phyloP scores from a whole-genome alignment of 1,140 invertebrate species.

The Matsumurasca onukii region DNA sequence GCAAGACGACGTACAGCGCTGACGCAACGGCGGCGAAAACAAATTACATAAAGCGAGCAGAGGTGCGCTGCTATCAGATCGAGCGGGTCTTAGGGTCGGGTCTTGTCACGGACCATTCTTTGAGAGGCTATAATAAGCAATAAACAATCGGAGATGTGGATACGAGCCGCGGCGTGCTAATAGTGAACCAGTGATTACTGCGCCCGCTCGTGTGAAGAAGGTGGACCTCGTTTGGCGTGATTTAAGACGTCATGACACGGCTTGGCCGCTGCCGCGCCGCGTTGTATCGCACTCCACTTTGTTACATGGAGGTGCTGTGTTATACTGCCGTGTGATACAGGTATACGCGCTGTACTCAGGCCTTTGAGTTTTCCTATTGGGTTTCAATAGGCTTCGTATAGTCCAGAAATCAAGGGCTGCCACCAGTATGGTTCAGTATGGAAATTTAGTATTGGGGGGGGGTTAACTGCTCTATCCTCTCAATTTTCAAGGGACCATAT shows the following conservation, averaged over 20 bases:
- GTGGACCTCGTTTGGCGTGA: slow-evolving; percentile 19
- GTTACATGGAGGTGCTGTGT: neutral
- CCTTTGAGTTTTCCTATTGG: no score
- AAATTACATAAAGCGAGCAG: slow-evolving; percentile 13
- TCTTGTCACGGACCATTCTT: slow-evolving; percentile 16
- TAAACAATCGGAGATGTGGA: slow-evolving; percentile 24
- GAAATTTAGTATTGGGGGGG: no score
- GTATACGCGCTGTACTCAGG: no score
- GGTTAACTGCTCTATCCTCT: no score
- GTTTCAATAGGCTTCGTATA: no score
- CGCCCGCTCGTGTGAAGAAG: slow-evolving; percentile 21
- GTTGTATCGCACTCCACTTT: neutral
- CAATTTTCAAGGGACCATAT: no score
- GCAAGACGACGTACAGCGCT: neutral
- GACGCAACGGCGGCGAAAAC: slow-evolving; percentile 14
- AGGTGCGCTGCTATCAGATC: neutral
- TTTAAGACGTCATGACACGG: slow-evolving; percentile 19
- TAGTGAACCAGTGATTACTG: slow-evolving; percentile 9
- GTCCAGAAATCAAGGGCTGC: no score
- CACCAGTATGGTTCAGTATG: no score
- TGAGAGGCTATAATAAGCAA: slow-evolving; percentile 16
- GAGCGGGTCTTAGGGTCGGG: neutral
- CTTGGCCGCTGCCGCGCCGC: neutral
- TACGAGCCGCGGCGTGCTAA: slow-evolving; percentile 21
- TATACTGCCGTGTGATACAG: no score